A percentile compares a stretch with the other conserved stretches of the same genome.
Conservation (phyloP, 2,888 invertebrate species). For the Epiblema foenella region DNA sequence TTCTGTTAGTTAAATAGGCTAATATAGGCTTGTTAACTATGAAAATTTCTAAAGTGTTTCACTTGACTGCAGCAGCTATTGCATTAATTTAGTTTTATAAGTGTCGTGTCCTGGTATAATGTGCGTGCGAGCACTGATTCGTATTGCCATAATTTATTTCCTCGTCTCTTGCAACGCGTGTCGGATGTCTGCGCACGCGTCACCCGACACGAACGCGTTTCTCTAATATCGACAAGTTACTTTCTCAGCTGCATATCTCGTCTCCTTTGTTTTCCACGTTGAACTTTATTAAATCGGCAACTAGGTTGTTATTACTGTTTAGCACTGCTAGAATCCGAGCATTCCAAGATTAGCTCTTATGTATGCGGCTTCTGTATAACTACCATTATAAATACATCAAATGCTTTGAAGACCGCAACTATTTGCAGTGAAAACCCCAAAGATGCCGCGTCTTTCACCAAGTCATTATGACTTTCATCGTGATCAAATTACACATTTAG, state of each 20-base stretch:
- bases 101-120: constrained; percentile 63
- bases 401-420: constrained; percentile 11
- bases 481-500: constrained; percentile 5
- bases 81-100: constrained; percentile 46
- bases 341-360: constrained; percentile 33
- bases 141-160: constrained; percentile 67
- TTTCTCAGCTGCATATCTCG: constrained; percentile 33
- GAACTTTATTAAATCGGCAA: constrained; percentile 6
- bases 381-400: constrained; percentile 33
- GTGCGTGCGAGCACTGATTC: constrained; percentile 58
- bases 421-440: constrained; percentile 12
- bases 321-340: background rate
- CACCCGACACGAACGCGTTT: constrained; percentile 67
- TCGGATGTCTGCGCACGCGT: constrained; percentile 72
- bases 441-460: constrained; percentile 13
- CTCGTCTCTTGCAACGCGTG: constrained; percentile 74
- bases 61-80: constrained; percentile 47
- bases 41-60: constrained; percentile 37
- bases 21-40: constrained; percentile 8
- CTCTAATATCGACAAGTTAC: constrained; percentile 50
- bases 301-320: constrained; percentile 8
- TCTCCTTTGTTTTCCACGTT: background rate
- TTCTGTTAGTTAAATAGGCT: background rate
- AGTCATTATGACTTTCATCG: constrained; percentile 23
- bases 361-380: constrained; percentile 52